Evolutionary conservation across 1,140 invertebrate species (phyloP), one percentile per base, ranked within the genome.

Genomic region (Drosophila simulans): DNA sequence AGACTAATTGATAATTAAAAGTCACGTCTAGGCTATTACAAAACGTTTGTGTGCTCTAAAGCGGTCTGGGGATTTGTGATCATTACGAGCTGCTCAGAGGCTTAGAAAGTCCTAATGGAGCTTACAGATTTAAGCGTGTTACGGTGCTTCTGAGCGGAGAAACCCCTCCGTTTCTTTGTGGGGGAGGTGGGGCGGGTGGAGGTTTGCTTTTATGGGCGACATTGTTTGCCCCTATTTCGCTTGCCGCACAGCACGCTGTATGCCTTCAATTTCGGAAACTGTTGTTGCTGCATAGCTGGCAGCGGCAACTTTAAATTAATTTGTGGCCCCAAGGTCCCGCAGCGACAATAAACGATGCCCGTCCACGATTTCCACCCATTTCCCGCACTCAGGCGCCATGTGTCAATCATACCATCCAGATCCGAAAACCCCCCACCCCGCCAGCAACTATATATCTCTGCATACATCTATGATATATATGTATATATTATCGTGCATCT

Each of bases 291-390:
- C 74, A 70, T 76, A 76, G 76, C 83, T 68, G 54, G 27, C 43
- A 80, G 71, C 66, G 40, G 22, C 75, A 68, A 74, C 72, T 83
- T 83, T 72, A 83, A 89, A 83, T 83, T 82, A 83, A 86, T 82
- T 86, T 74, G 62, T 52, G 10, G 5, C 12, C 54, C 60, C 73
- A 76, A 76, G 71, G 73, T 74, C 57, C 52, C 72, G 39, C 59
- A 59, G 59, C 66, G 78, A 82, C 75, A 86, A 88, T 82, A 79
- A 82, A 64, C 65, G 78, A 49, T 43, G 45, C 43, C 42, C 11
- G 35, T 15, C 40, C 27, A 2, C 8, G 27, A 27, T 27, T 27
- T 27, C 27, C 31, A 17, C 10, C 7, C 7, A 20, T 3, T 15
- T 15, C 45, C 15, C 10, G 11, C 15, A 7, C 20, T 63, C 37